Evolutionary conservation across 2,797 vertebrate genomes (phyloP).

Genomic region (Prunella strophiata): DNA sequence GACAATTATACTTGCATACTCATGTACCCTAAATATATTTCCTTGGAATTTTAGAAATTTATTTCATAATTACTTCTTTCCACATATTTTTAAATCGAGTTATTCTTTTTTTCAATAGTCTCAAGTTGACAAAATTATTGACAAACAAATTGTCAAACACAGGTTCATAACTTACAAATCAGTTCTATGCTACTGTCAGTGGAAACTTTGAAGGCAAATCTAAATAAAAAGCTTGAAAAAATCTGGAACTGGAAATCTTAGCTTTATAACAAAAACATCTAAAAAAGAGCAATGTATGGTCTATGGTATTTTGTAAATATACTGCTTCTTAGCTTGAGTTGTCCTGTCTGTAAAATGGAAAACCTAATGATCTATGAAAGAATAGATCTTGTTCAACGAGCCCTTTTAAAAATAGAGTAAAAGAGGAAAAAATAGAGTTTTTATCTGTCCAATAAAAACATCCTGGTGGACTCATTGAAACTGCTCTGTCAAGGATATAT

Average conservation of each 20-base stretch:
- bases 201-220: not conserved
- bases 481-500: not conserved
- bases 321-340: not conserved
- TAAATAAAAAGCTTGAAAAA: not conserved
- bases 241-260: not conserved
- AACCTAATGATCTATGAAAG: not conserved
- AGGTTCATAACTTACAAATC: not conserved
- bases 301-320: not conserved
- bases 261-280: not conserved
- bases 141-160: not conserved
- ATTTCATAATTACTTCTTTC: not conserved
- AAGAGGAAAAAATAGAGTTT: too few relatives aligned
- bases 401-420: not conserved
- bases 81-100: not conserved
- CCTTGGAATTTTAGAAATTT: not conserved
- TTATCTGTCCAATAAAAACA: not conserved
- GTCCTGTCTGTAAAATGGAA: not conserved
- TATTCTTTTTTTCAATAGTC: not conserved
- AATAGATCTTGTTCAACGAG: not conserved
- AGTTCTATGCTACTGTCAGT: not conserved
- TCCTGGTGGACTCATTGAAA: not conserved
- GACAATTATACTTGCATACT: not conserved
- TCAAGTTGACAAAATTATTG: not conserved
- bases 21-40: not conserved
- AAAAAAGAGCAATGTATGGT: not conserved